A percentile compares a stretch with the other conserved stretches of the same genome.
Evolutionary conservation across 2,113 vertebrate species (phyloP).

Genomic region (Vulpes lagopus): DNA sequence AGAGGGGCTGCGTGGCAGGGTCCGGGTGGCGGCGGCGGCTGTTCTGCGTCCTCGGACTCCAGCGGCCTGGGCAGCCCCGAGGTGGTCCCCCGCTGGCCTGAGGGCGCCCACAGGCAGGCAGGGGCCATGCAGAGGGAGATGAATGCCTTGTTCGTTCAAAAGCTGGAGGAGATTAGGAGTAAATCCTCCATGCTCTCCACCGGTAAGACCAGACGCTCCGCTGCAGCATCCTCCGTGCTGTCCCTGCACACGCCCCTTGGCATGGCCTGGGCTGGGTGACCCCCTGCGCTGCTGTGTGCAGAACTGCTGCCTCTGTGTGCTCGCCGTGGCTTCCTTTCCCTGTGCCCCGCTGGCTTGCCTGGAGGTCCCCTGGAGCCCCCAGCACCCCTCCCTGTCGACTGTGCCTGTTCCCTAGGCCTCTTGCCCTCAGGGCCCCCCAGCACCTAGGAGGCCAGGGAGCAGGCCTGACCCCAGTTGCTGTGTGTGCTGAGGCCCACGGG

Average conservation of each 20-base stretch:
- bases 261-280: slow-evolving; percentile 21
- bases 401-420: neutral
- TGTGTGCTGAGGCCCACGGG: neutral
- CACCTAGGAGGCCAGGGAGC: neutral
- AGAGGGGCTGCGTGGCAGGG: slow-evolving; percentile 82
- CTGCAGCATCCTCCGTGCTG: neutral
- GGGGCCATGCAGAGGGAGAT: slow-evolving; percentile 98
- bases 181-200: slow-evolving; percentile 96
- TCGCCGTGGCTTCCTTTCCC: fast-evolving
- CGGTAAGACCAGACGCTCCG: slow-evolving; percentile 91
- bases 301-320: fast-evolving
- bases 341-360: neutral
- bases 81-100: slow-evolving; percentile 88
- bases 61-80: slow-evolving; percentile 93
- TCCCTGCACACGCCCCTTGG: slow-evolving; percentile 29
- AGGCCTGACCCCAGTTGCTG: neutral
- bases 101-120: slow-evolving; percentile 90
- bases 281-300: neutral
- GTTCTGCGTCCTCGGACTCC: slow-evolving; percentile 90
- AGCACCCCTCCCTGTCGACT: neutral
- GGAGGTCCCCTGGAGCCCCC: neutral
- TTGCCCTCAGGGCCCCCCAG: neutral
- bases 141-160: slow-evolving; percentile 96
- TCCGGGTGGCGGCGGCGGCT: slow-evolving; percentile 79
- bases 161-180: slow-evolving; percentile 97